phyloP scores from a whole-genome alignment of 2,888 invertebrate genomes.

The Trissoscelio sp. region DNA sequence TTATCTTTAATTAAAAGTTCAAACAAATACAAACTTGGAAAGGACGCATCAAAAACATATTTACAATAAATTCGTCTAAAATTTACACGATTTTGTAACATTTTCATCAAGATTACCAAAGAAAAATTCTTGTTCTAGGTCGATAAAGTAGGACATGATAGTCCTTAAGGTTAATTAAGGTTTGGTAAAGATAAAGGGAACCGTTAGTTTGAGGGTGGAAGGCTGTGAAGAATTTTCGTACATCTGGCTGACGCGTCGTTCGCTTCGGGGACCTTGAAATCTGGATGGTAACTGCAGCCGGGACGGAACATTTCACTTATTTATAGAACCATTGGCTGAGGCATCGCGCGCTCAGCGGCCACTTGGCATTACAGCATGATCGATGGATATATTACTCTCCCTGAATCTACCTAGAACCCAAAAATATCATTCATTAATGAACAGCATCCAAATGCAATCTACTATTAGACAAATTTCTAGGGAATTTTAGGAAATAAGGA shows the following conservation, averaged over 20 bases:
- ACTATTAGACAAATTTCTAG: slow-evolving; percentile 4
- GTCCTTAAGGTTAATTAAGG: not conserved
- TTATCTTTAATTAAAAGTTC: too few relatives aligned
- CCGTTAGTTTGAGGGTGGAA: not conserved
- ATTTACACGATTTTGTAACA: too few relatives aligned
- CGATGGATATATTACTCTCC: slow-evolving; percentile 60
- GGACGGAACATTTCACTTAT: slow-evolving; percentile 66
- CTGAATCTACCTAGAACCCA: slow-evolving; percentile 35
- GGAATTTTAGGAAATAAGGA: too few relatives aligned
- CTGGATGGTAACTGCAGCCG: slow-evolving; percentile 65
- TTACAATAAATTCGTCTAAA: too few relatives aligned
- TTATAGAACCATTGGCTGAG: slow-evolving; percentile 65
- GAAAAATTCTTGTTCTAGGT: too few relatives aligned
- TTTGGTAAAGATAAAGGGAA: not conserved
- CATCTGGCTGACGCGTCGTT: slow-evolving; percentile 56
- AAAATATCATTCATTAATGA: slow-evolving; percentile 62
- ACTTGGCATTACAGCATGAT: slow-evolving; percentile 62
- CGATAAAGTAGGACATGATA: not conserved
- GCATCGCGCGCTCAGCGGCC: slow-evolving; percentile 54
- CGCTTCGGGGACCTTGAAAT: slow-evolving; percentile 62
- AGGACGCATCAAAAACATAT: too few relatives aligned
- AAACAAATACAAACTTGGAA: too few relatives aligned
- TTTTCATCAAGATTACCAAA: too few relatives aligned
- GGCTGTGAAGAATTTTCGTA: slow-evolving; percentile 54
- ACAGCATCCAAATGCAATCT: not conserved